These are phyloP conservation scores for Brachionichthys hirsutus DNA, from an alignment of 2,113 vertebrate genomes.

Conservation along the genomic window DNA sequence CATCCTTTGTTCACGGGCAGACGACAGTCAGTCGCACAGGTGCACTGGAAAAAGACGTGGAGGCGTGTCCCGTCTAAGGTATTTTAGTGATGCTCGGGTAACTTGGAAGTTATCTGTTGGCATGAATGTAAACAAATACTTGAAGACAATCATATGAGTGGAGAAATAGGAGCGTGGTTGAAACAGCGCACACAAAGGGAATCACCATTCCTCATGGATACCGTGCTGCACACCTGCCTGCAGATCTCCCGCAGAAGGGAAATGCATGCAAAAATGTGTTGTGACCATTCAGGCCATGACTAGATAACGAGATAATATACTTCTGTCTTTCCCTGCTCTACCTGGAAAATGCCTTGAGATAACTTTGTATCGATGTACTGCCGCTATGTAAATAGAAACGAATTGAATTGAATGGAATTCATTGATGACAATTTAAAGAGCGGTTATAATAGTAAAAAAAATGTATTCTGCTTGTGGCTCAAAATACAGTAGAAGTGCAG, in stretches of 20 bases:
- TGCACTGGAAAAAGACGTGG: neutral
- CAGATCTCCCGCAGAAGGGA: neutral
- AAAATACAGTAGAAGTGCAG: neutral
- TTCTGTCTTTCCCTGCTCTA: too few relatives aligned
- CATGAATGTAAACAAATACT: constrained; percentile 22
- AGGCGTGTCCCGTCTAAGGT: constrained; percentile 10
- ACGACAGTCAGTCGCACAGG: neutral
- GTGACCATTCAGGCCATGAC: too few relatives aligned
- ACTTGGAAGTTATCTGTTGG: neutral
- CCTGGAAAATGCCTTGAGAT: too few relatives aligned
- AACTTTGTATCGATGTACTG: too few relatives aligned
- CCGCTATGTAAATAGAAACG: too few relatives aligned
- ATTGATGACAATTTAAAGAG: too few relatives aligned
- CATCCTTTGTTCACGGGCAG: neutral
- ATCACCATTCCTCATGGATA: neutral
- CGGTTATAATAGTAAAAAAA: too few relatives aligned
- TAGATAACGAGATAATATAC: too few relatives aligned
- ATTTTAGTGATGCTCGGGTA: constrained; percentile 18
- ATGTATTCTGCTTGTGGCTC: too few relatives aligned
- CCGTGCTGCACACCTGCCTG: too few relatives aligned
- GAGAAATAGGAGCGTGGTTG: constrained; percentile 11
- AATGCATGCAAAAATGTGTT: too few relatives aligned
- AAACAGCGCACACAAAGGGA: neutral
- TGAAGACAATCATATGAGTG: constrained; percentile 15
- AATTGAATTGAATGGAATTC: too few relatives aligned